Percentiles rank a stretch among this genome's conserved stretches.
phyloP scores from a whole-genome alignment of 2,113 vertebrate genomes.

The cattle (Bos taurus) region ARS-UCD2.0 NC_037344.1:38873501-38874000 shows the following conservation, averaged over 20 bases:
- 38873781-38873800: background rate
- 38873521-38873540: background rate
- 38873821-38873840: background rate
- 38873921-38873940: background rate
- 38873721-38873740: background rate
- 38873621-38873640: background rate
- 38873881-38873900: background rate
- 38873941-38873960: background rate
- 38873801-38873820: background rate
- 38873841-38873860: background rate
- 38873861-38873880: background rate
- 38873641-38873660: background rate
- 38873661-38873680: background rate
- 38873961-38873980: background rate
- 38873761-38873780: background rate
- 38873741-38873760: accelerated
- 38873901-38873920: background rate
- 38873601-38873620: background rate
- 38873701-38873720: background rate
- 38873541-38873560: background rate
- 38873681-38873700: background rate
- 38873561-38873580: background rate
- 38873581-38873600: background rate
- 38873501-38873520: background rate
- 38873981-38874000: background rate